phyloP scores from a whole-genome alignment of 2,113 vertebrate genomes.

The Epinephelus lanceolatus region DNA sequence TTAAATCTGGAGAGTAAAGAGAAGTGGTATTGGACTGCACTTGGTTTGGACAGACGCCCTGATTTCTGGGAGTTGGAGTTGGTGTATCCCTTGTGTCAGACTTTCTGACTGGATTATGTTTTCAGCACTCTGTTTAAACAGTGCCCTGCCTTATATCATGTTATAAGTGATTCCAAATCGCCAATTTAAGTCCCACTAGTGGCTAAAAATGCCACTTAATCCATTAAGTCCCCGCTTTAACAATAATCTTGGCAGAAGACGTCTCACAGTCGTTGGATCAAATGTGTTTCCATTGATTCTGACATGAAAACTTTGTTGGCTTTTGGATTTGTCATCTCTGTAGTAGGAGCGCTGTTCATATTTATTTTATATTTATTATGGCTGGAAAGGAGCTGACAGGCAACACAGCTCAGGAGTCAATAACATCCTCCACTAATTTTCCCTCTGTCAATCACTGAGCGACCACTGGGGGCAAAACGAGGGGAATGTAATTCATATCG shows the following conservation, averaged over 20 bases:
- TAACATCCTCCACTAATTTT: conserved; percentile 28
- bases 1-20: background rate
- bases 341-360: conserved; percentile 10
- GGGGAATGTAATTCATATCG: background rate
- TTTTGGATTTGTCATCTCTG: conserved; percentile 20
- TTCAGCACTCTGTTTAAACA: background rate
- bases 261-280: background rate
- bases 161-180: background rate
- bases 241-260: background rate
- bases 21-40: background rate
- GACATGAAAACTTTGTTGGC: conserved; percentile 1
- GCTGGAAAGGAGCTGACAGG: conserved; percentile 37
- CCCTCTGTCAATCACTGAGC: conserved; percentile 26
- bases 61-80: too few species aligned
- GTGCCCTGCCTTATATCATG: background rate
- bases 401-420: conserved; percentile 21
- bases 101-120: background rate
- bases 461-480: background rate
- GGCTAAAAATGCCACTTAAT: background rate
- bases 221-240: background rate
- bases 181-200: background rate
- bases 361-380: background rate
- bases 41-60: background rate
- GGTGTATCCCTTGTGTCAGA: background rate
- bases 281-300: background rate